These are phyloP conservation scores for Stenolophus ochropezus DNA, from an alignment of 2,888 invertebrate genomes.

Conservation along the genomic window DNA sequence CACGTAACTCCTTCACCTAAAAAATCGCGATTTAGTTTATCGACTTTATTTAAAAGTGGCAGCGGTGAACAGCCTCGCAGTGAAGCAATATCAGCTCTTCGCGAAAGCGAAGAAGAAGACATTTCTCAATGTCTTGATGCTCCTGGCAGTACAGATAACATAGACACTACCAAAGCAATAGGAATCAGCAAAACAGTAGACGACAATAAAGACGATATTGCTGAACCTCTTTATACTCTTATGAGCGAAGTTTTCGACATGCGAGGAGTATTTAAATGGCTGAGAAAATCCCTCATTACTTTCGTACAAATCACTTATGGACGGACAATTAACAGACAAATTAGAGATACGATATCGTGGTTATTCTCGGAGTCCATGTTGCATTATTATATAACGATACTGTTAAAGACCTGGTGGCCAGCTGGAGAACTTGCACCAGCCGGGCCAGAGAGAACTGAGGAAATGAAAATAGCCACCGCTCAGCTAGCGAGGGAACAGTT, in stretches of 20 bases:
- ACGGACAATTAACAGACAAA: conserved; percentile 93
- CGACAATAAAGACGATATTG: conserved; percentile 88
- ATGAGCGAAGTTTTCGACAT: conserved; percentile 94
- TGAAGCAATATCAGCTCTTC: conserved; percentile 70
- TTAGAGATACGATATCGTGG: conserved; percentile 90
- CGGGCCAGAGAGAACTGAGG: conserved; percentile 75
- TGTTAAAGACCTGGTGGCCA: conserved; percentile 93
- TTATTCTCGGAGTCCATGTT: conserved; percentile 93
- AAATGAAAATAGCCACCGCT: conserved; percentile 82
- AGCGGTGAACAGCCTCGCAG: conserved; percentile 66
- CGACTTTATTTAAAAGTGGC: conserved; percentile 86
- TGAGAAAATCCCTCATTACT: conserved; percentile 89
- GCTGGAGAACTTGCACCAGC: conserved; percentile 84
- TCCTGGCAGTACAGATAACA: conserved; percentile 72
- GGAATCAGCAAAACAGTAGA: conserved; percentile 72
- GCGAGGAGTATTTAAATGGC: conserved; percentile 90
- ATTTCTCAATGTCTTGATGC: conserved; percentile 87
- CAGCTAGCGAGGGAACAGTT: conserved; percentile 82
- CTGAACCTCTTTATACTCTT: conserved; percentile 91
- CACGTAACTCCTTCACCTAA: conserved; percentile 85
- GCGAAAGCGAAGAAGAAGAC: conserved; percentile 87
- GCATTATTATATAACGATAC: conserved; percentile 88
- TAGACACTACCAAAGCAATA: conserved; percentile 71
- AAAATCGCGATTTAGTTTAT: conserved; percentile 90
- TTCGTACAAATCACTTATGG: conserved; percentile 95